Percentiles rank a stretch among this genome's conserved stretches.
Evolutionary conservation across 2,797 vertebrate genomes (phyloP).

Genomic region (Channallabes apus): DNA sequence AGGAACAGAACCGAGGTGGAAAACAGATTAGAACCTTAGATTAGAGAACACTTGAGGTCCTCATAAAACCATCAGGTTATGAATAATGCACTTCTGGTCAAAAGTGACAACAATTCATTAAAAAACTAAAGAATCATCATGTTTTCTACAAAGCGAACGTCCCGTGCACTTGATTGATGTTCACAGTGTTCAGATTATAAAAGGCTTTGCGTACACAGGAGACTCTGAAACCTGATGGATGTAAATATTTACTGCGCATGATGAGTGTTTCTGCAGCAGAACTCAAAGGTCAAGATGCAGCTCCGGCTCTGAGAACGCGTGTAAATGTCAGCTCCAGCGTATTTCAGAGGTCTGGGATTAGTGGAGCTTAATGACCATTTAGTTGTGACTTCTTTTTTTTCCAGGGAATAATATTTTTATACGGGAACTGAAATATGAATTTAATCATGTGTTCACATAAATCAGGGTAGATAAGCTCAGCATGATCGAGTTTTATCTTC

Average conservation of each 20-base stretch:
- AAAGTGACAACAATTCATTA: neutral
- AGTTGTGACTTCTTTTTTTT: neutral
- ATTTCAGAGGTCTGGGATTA: constrained; percentile 15
- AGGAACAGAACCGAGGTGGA: neutral
- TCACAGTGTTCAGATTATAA: neutral
- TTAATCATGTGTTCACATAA: neutral
- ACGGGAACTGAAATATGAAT: neutral
- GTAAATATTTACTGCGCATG: constrained; percentile 29
- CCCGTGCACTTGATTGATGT: neutral
- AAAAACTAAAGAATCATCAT: neutral
- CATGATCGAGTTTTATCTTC: neutral
- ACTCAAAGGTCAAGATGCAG: constrained; percentile 34
- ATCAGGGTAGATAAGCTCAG: neutral
- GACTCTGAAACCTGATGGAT: constrained; percentile 17
- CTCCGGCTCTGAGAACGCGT: neutral
- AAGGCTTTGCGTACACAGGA: neutral
- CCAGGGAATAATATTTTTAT: neutral
- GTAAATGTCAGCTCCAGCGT: constrained; percentile 4
- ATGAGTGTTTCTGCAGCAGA: constrained; percentile 4
- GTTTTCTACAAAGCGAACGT: neutral
- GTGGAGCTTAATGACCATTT: no score
- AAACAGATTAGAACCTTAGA: neutral
- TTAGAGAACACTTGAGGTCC: neutral
- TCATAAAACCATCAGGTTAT: neutral
- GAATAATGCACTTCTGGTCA: neutral